Base-by-base conservation (phyloP, 92 coral and sea anemone genomes). In the Zoanthus solanderi region DNA sequence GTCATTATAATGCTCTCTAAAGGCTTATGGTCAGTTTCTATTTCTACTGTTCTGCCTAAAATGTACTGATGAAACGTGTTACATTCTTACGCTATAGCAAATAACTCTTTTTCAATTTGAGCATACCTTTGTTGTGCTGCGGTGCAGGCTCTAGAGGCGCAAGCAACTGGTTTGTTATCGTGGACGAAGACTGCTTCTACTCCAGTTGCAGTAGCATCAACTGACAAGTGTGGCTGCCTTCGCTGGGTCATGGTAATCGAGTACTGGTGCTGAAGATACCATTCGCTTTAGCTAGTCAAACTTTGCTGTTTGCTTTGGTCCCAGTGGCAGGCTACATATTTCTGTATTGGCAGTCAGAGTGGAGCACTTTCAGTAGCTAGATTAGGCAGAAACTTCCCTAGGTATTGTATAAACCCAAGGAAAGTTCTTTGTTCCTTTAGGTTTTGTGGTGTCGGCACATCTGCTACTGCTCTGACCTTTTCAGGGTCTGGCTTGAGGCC, bases 241-340 rank as follows among this genome's bases (percentile, higher is more conserved):
- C 61, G 52, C 56, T 42, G 75, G 84, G 69, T 76, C 84, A 44
- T 86, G 76, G 61, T 61, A 86, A 17, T 48, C 18, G 30, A 75
- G 84, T 7, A 76, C 89, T 12, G 84, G 84, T 28, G 76, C 83
- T 75, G 54, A 37, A 44, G 84, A 37, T n/a, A 74, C 84, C 83
- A 63, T 44, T 34, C 44, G 76, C 65, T 88, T 88, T 86, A 69
- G 79, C 71, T 48, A 48, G 72, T 79, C 16, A 87, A 79, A 76
- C 87, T 66, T 45, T 50, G 67, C 61, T 79, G 47, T 66, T 79
- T 83, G 53, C 52, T 53, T 45, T 79, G 60, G 42, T 79, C 78
- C 91, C 84, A 88, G 75, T 88, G 91, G 87, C 91, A 88, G 12
- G 60, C 32, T 10, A 57, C 54, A 47, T 88, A 48, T 71, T 79